Evolutionary conservation across 2,113 vertebrate species (phyloP).

Genomic region (Brachirus orientalis): DNA sequence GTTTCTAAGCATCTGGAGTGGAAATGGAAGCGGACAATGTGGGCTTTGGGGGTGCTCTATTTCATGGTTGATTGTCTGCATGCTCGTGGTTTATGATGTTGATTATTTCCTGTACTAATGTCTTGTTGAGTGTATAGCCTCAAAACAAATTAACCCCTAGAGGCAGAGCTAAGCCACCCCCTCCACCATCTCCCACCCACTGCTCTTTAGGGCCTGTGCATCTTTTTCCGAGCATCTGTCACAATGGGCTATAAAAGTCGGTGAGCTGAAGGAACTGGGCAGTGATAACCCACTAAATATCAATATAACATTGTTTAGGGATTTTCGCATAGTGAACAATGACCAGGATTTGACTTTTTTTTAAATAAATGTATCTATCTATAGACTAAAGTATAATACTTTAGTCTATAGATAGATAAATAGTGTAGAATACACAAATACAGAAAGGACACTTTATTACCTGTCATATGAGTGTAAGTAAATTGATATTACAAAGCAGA

Average conservation of each 20-base stretch:
- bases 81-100: slow-evolving; percentile 30
- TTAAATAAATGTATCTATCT: too few species aligned
- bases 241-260: slow-evolving; percentile 1
- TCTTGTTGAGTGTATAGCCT: slow-evolving; percentile 34
- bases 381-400: too few species aligned
- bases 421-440: too few species aligned
- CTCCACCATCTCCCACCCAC: background rate
- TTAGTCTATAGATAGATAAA: too few species aligned
- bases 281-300: background rate
- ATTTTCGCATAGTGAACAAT: too few species aligned
- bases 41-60: slow-evolving; percentile 7
- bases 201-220: slow-evolving; percentile 23
- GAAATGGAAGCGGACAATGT: slow-evolving; percentile 28
- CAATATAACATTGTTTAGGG: background rate
- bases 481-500: too few species aligned
- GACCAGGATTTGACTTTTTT: too few species aligned
- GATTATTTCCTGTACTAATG: slow-evolving; percentile 37
- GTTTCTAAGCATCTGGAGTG: slow-evolving; percentile 16
- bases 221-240: slow-evolving; percentile 45
- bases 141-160: slow-evolving; percentile 43
- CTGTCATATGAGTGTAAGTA: too few species aligned
- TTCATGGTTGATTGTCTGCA: slow-evolving; percentile 20
- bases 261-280: slow-evolving; percentile 2
- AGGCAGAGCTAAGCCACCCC: slow-evolving; percentile 3
- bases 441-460: too few species aligned